These are phyloP conservation scores for Empis livida DNA, from an alignment of 2,888 invertebrate species.

Conservation along the genomic window DNA sequence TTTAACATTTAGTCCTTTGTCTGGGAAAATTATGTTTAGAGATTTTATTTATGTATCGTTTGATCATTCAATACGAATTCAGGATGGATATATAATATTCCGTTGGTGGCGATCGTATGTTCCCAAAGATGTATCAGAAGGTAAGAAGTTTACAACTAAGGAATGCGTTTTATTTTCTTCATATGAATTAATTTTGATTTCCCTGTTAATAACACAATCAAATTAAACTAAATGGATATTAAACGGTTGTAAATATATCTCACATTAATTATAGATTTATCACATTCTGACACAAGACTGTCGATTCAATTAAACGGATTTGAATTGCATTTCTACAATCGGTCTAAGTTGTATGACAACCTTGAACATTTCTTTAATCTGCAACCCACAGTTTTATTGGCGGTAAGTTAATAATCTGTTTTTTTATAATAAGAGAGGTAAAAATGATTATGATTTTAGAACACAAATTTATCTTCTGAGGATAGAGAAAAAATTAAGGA, in stretches of 20 bases:
- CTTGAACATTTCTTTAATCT: constrained; percentile 81
- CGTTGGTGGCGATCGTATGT: constrained; percentile 96
- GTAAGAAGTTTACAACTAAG: constrained; percentile 36
- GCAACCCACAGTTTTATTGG: constrained; percentile 59
- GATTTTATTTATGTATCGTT: constrained; percentile 89
- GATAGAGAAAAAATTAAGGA: constrained; percentile 42
- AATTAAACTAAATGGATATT: too few species aligned
- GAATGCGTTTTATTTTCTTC: too few species aligned
- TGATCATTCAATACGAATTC: constrained; percentile 83
- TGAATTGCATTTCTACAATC: constrained; percentile 90
- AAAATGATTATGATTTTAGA: constrained; percentile 14
- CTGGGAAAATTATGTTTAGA: constrained; percentile 97
- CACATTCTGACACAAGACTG: constrained; percentile 84
- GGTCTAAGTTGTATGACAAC: constrained; percentile 73
- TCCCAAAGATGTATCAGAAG: constrained; percentile 89
- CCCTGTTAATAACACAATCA: too few species aligned
- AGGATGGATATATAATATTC: constrained; percentile 95
- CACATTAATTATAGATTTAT: constrained; percentile 56
- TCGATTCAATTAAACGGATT: constrained; percentile 87
- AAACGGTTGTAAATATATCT: not conserved
- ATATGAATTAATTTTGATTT: too few species aligned
- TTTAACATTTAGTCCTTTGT: constrained; percentile 85
- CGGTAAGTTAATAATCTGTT: constrained; percentile 16
- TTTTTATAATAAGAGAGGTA: not conserved
- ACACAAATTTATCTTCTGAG: constrained; percentile 43